Conservation (phyloP, 2,797 vertebrate species). For the Jordanella pulchra region DNA sequence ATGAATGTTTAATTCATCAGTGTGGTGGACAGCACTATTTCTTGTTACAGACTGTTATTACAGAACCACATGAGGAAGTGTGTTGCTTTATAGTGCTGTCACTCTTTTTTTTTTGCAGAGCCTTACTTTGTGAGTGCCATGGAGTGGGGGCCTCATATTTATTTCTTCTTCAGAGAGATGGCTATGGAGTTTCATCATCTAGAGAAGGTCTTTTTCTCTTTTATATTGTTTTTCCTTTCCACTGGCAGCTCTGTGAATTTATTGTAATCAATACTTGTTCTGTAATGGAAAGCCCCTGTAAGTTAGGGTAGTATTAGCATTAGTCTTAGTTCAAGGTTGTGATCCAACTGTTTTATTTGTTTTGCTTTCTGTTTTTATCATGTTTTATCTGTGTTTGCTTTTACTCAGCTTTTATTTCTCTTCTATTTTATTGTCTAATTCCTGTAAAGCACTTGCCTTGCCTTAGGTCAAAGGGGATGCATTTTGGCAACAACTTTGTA, state of each 20-base stretch:
- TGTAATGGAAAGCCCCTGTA: too few species aligned
- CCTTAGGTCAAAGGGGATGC: too few species aligned
- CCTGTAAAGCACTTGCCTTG: too few species aligned
- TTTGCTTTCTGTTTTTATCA: too few species aligned
- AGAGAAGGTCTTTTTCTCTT: conserved; percentile 86
- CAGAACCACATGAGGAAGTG: conserved; percentile 32
- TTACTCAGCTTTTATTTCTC: too few species aligned
- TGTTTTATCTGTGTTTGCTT: too few species aligned
- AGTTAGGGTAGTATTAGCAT: too few species aligned
- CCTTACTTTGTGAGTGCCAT: conserved; percentile 94
- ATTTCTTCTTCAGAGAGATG: conserved; percentile 98
- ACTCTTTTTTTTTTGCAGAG: conserved; percentile 77
- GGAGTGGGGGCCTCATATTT: conserved; percentile 94
- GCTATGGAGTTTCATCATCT: conserved; percentile 98
- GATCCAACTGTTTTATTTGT: too few species aligned
- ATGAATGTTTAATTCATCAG: conserved; percentile 67
- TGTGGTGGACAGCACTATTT: conserved; percentile 32
- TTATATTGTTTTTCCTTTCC: not conserved
- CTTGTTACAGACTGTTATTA: conserved; percentile 54
- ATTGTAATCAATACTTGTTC: not conserved
- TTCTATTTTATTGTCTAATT: too few species aligned
- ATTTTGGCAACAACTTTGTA: too few species aligned
- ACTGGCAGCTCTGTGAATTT: not conserved
- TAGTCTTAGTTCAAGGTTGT: too few species aligned
- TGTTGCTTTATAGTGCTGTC: conserved; percentile 22